Evolutionary conservation across 2,797 vertebrate genomes (phyloP), one percentile per base, ranked within the genome.

Genomic region (Picus viridis): DNA sequence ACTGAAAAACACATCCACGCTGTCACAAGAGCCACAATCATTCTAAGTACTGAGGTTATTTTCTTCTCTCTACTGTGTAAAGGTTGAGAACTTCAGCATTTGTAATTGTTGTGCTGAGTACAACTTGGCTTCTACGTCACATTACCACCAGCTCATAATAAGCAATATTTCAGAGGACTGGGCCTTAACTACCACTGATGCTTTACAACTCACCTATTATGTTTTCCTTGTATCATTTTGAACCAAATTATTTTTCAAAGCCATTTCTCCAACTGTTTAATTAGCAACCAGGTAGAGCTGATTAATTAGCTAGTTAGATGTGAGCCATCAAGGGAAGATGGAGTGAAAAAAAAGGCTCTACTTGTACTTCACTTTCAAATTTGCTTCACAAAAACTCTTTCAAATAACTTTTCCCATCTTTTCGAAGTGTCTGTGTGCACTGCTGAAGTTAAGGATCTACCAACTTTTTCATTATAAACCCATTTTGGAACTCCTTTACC

Each of bases 211-310:
- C 61, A 83, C 12, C 39, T 91, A 20, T 67, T 86, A 24, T 20
- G 6, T 54, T 95, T 61, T 71, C 62, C 19, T 19, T 69, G 9
- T 45, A 83, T 45, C 8, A 83, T 86, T 90, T 74, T 93, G 30
- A 94, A 76, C 6, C 17, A 93, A 16, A 19, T 95, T 89, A 18
- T 57, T 47, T 47, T 93, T 77, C 80, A 95, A 90, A 94, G 45
- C 11, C 23, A 29, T 86, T 75, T 78, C 65, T 94, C 51, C 47
- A 86, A 41, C 22, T 74, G 39, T 24, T 90, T 94, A 93, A 83
- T 90, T 96, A 74, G 83, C 90, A 92, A 94, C 27, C 27, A 90
- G 12, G 51, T 95, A 83, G 43, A 94, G 45, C 79, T 95, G 86
- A 83, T 94, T 95, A 91, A 77, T 84, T 71, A 83, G 23, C 16